Base-by-base conservation (phyloP, 2,797 vertebrate species). In the Todus mexicanus region DNA sequence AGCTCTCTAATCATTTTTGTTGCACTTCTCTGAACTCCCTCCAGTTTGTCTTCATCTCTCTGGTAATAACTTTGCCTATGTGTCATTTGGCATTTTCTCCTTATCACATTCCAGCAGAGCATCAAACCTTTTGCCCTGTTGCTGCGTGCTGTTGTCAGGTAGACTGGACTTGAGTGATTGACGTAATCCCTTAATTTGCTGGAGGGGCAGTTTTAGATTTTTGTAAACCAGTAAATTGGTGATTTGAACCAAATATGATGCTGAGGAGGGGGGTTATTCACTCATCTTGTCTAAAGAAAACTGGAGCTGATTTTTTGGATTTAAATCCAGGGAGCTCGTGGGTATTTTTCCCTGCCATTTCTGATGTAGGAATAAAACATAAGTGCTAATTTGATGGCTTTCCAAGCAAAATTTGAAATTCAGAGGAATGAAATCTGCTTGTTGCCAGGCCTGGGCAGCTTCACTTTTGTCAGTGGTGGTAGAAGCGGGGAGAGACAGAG, bases 81-180 rank as follows among this genome's bases (percentile, higher is more conserved):
- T 96, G 92, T 95, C 94, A 90, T 97, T 94, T 92, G 81, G 84
- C 84, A 90, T 93, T 94, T 90, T 85, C 90, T 87, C 89, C 94
- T 97, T 96, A 97, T 96, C 95, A 77, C 95, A 94, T 95, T 94
- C 92, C 92, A 92, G 48, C 95, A 97, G 94, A 96, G 87, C 83
- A 89, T 91, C 93, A 92, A 94, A 92, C 96, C 94, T 95, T 96
- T 96, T 92, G 92, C 93, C 90, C 92, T 75, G 74, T 95, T 96
- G 86, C 92, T 91, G 84, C 16, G 6, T 84, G 63, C 70, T 77
- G 84, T 94, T 95, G 94, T 92, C 90, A 94, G 92, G 96, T 93
- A 92, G 93, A 90, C 57, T 54, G 92, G 86, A 89, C 87, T 84
- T 92, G 83, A 95, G 82, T 87, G 95, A 91, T 82, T 90, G 88